Evolutionary conservation across 2,888 invertebrate genomes (phyloP).

Genomic region (Ochropacha duplaris): DNA sequence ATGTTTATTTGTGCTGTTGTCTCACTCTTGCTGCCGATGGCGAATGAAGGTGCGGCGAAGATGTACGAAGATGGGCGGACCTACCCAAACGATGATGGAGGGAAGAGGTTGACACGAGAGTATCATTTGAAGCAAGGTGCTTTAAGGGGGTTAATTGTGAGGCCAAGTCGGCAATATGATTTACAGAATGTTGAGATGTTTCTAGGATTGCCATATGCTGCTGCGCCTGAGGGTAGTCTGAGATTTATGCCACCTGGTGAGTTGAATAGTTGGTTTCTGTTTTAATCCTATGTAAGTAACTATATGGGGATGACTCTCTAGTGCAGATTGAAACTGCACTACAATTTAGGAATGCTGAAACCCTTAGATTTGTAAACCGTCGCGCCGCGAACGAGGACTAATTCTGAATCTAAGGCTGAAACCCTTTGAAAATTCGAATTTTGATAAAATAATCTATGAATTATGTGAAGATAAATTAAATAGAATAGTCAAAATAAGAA

Average conservation of each 20-base stretch:
- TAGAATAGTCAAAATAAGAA: too few relatives aligned
- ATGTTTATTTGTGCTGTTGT: constrained; percentile 78
- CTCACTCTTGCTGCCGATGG: constrained; percentile 73
- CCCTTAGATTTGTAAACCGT: too few relatives aligned
- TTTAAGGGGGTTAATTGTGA: constrained; percentile 86
- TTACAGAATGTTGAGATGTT: constrained; percentile 88
- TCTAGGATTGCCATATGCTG: constrained; percentile 91
- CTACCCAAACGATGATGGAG: constrained; percentile 58
- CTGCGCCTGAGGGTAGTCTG: constrained; percentile 87
- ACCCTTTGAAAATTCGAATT: too few relatives aligned
- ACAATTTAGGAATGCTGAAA: too few relatives aligned
- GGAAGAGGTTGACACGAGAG: constrained; percentile 80
- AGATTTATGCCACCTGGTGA: constrained; percentile 93
- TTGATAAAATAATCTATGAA: too few relatives aligned
- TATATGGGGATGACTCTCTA: too few relatives aligned
- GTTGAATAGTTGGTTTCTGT: not conserved
- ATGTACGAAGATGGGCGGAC: constrained; percentile 61
- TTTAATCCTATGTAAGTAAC: not conserved
- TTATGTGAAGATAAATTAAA: too few relatives aligned
- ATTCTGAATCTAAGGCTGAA: too few relatives aligned
- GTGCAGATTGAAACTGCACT: too few relatives aligned
- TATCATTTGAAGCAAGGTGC: constrained; percentile 86
- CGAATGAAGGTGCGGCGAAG: constrained; percentile 63
- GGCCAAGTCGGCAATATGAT: constrained; percentile 84
- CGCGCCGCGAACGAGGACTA: too few relatives aligned